Percentiles rank a stretch among this genome's conserved stretches.
phyloP scores from a whole-genome alignment of 2,113 vertebrate genomes.

The Halcyon senegalensis region DNA sequence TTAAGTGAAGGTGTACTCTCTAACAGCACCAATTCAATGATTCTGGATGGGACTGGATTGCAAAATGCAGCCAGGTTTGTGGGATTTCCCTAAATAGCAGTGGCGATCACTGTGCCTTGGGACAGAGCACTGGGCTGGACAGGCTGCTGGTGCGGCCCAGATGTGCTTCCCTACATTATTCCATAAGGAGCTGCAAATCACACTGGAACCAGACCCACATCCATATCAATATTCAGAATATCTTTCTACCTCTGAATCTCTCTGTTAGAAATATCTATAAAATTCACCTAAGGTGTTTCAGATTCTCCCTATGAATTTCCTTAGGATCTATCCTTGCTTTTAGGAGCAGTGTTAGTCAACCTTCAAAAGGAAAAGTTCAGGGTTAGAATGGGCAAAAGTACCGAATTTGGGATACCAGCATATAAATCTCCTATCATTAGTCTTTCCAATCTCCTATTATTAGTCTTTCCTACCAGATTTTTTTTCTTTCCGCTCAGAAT shows the following conservation, averaged over 20 bases:
- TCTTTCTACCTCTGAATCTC: background rate
- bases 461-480: background rate
- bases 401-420: background rate
- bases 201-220: background rate
- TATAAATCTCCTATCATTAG: background rate
- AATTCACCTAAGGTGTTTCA: background rate
- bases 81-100: background rate
- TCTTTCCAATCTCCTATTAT: background rate
- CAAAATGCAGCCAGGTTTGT: background rate
- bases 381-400: background rate
- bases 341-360: background rate
- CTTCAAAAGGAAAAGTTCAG: background rate
- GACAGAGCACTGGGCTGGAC: background rate
- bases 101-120: background rate
- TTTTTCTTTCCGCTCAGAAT: background rate
- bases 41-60: background rate
- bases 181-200: background rate
- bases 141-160: background rate
- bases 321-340: background rate
- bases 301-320: background rate
- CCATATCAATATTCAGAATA: background rate
- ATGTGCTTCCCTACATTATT: background rate
- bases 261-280: background rate
- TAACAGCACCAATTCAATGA: background rate
- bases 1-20: conserved; percentile 6